Conservation (phyloP, 2,797 vertebrate genomes). For the Gymnopithys bicolor region DNA sequence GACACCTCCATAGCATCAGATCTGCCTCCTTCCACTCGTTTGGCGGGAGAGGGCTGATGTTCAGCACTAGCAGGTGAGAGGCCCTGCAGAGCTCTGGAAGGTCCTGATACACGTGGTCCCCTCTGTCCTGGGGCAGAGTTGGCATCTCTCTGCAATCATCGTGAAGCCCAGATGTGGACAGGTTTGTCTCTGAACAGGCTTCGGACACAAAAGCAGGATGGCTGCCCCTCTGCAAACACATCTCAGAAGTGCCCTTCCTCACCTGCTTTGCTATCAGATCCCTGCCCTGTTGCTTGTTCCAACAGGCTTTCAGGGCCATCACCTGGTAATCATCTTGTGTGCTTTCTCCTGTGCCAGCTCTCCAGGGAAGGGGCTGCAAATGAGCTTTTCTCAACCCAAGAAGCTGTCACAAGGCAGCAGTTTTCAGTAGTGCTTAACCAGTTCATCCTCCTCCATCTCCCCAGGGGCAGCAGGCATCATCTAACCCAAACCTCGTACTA, state of each 20-base stretch:
- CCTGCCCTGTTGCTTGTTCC: not conserved
- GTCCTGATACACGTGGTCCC: rapidly evolving
- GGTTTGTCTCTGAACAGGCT: not conserved
- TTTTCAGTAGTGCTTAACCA: not conserved
- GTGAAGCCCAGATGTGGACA: rapidly evolving
- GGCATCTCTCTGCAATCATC: not conserved
- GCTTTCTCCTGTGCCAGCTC: not conserved
- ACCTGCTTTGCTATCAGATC: not conserved
- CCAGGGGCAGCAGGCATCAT: not conserved
- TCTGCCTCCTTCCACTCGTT: not conserved
- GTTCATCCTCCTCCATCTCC: not conserved
- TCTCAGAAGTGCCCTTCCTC: not conserved
- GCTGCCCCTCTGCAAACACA: not conserved
- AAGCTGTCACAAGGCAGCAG: not conserved
- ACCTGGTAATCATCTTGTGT: rapidly evolving
- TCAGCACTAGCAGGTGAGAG: not conserved
- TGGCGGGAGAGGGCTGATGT: not conserved
- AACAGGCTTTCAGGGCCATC: rapidly evolving
- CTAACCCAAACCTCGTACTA: rapidly evolving
- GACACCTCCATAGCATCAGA: not conserved
- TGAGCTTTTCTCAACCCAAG: not conserved
- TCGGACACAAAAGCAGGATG: not conserved
- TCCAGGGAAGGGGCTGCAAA: not conserved
- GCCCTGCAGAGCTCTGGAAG: not conserved
- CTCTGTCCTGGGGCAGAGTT: not conserved